Evolutionary conservation across 2,113 vertebrate species (phyloP).

Genomic region (Cochlearius cochlearius): DNA sequence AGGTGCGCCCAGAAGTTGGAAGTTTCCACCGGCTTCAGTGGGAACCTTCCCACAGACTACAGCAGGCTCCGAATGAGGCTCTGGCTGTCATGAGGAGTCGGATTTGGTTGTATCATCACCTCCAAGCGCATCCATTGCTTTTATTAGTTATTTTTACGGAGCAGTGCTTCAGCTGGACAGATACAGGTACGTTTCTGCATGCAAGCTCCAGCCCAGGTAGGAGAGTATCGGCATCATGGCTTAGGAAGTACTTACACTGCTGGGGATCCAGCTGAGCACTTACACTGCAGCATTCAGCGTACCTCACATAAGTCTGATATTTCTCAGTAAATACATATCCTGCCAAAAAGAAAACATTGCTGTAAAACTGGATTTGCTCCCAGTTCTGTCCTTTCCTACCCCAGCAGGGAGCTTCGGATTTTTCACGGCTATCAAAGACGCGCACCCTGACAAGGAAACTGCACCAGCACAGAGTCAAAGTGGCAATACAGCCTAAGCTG

Average conservation of each 20-base stretch:
- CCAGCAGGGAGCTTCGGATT: neutral
- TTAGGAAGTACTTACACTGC: neutral
- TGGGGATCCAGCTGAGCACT: neutral
- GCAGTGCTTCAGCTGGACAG: neutral
- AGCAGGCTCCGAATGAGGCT: neutral
- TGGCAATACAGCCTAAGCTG: neutral
- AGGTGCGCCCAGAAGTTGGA: neutral
- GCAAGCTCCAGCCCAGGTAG: neutral
- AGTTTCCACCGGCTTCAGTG: neutral
- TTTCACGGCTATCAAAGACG: neutral
- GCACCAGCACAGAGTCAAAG: neutral
- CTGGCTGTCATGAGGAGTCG: neutral
- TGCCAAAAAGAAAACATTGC: neutral
- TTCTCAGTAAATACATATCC: neutral
- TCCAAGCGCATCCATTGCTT: neutral
- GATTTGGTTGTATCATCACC: neutral
- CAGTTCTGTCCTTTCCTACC: neutral
- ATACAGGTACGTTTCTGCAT: fast-evolving
- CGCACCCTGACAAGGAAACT: neutral
- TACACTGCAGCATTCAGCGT: fast-evolving
- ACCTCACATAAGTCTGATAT: neutral
- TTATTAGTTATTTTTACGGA: neutral
- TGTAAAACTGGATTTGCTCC: neutral
- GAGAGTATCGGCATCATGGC: neutral
- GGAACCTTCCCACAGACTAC: neutral